Base-by-base conservation (phyloP, 2,797 vertebrate species). In the Kryptolebias ocellatus region DNA sequence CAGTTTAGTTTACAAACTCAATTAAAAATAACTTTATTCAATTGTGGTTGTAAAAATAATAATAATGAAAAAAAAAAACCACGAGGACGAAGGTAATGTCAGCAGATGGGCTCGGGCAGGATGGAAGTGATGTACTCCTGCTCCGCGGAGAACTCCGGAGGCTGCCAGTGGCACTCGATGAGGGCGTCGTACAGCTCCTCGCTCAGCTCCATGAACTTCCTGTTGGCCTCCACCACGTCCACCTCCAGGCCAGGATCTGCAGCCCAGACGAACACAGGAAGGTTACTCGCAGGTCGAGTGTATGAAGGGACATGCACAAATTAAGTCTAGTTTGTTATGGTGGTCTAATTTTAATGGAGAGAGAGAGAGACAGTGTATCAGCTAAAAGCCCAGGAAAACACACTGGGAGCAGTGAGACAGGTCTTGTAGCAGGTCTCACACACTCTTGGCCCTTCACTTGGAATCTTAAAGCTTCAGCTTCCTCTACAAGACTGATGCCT, bases 161-260 rank as follows among this genome's bases (percentile, higher is more conserved):
- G 94, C 87, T 96, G 95, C 95, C 95, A 98, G 49, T 94, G 96
- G 83, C 94, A 95, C 58, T 96, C 93, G 72, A 96, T 96, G 55
- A 98, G 84, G 3, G 96, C 94, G 0, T 97, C 95, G 0, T 96
- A 98, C 52, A 98, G 91, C 76, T 98, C 97, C 84, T 99, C 97
- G 0, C 96, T 98, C 75, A 93, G 90, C 50, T 96, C 95, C 95
- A 98, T 97, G 85, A 95, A 97, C 77, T 92, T 94, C 60, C 90
- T 94, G 81, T 98, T 99, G 34, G 95, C 94, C 83, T 97, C 96
- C 0, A 87, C 82, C 65, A 98, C 94, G 0, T 99, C 95, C 70
- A 96, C 51, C 76, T 94, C 90, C 4, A 93, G 91, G 0, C 89
- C 84, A 1, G 96, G 97, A 69, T 98, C 97, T 98, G 66, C n/a